phyloP scores from a whole-genome alignment of 2,888 invertebrate genomes.

The Cephus sareptanus region DNA sequence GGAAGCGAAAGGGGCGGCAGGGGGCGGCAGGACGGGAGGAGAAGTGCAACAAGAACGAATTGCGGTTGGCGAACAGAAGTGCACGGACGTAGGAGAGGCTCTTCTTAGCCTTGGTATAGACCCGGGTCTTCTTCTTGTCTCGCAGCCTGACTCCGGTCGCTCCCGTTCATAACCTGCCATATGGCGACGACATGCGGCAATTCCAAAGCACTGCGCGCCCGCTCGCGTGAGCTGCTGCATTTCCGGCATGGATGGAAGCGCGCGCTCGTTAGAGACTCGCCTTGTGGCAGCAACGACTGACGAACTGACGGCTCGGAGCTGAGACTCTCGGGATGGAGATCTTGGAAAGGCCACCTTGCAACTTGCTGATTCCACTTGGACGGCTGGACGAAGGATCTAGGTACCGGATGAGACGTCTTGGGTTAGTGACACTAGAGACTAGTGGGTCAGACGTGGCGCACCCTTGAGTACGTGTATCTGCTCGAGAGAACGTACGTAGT shows the following conservation, averaged over 20 bases:
- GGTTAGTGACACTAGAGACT: conserved; percentile 2
- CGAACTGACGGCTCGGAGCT: too few relatives aligned
- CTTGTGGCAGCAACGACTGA: background rate
- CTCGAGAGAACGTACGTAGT: background rate
- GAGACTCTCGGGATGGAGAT: background rate
- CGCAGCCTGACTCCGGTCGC: background rate
- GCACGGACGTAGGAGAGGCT: background rate
- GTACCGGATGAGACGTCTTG: background rate
- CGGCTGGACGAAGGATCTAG: background rate
- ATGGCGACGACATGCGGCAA: conserved; percentile 34
- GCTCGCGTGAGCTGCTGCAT: background rate
- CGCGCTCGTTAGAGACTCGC: background rate
- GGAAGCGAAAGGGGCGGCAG: background rate
- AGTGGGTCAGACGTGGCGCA: conserved; percentile 40
- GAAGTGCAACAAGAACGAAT: background rate
- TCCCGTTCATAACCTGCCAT: conserved; percentile 24
- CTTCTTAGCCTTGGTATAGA: background rate
- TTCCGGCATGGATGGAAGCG: background rate
- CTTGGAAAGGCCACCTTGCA: background rate
- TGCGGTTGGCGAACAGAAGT: background rate
- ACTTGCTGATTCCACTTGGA: background rate
- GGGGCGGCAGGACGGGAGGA: background rate
- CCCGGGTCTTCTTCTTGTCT: background rate
- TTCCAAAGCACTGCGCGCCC: conserved; percentile 20
- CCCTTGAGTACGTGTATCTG: conserved; percentile 26